Conservation (phyloP, 1,140 invertebrate species). For the Zaprionus inermis region DNA sequence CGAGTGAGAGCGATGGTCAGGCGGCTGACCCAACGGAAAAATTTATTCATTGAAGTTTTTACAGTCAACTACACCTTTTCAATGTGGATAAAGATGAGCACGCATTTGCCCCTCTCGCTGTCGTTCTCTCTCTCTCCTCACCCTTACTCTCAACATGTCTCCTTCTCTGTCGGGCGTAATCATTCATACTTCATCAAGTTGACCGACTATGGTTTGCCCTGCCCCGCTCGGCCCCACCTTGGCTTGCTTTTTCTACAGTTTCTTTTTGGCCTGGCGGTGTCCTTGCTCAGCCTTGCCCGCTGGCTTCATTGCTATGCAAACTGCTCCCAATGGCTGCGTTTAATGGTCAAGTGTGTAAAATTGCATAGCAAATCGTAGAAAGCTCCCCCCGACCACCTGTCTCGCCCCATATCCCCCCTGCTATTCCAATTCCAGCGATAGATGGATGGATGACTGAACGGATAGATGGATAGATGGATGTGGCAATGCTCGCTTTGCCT, state of each 20-base stretch:
- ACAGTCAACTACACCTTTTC: slow-evolving; percentile 81
- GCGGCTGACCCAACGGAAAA: slow-evolving; percentile 59
- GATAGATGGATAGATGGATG: slow-evolving; percentile 31
- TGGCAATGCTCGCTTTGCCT: slow-evolving; percentile 10
- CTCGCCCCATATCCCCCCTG: background rate
- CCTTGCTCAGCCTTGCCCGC: slow-evolving; percentile 29
- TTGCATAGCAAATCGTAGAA: slow-evolving; percentile 79
- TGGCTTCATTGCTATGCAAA: slow-evolving; percentile 80
- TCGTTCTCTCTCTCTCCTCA: slow-evolving; percentile 34
- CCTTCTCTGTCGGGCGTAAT: slow-evolving; percentile 58
- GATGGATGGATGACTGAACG: background rate
- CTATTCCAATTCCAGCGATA: slow-evolving; percentile 20
- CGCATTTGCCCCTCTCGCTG: slow-evolving; percentile 8
- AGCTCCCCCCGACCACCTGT: background rate
- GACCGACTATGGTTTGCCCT: slow-evolving; percentile 59
- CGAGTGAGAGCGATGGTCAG: slow-evolving; percentile 3
- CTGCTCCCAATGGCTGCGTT: slow-evolving; percentile 82
- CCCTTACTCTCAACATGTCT: background rate
- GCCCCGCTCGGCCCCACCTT: too few species aligned
- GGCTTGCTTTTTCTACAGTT: slow-evolving; percentile 56
- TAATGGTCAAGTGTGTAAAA: slow-evolving; percentile 84
- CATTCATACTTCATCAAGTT: slow-evolving; percentile 83
- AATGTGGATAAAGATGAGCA: slow-evolving; percentile 58
- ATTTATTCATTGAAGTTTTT: slow-evolving; percentile 83
- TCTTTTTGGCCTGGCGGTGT: slow-evolving; percentile 27